Evolutionary conservation across 2,888 invertebrate genomes (phyloP).

Genomic region (Hemaris fuciformis): DNA sequence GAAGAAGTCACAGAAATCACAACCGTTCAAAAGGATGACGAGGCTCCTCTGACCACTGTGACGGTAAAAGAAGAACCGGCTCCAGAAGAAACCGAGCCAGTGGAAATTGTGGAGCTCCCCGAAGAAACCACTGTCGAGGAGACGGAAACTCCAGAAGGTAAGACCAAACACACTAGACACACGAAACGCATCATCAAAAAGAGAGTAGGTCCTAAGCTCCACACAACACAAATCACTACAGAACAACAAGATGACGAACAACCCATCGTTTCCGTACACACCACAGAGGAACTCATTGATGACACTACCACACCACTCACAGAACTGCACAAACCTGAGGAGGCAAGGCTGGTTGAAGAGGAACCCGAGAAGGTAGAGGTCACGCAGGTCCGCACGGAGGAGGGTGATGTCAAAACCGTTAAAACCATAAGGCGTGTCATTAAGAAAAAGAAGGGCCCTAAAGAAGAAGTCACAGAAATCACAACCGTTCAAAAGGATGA

Average conservation of each 20-base stretch:
- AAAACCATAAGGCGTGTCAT: conserved; percentile 63
- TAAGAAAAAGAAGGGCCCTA: conserved; percentile 62
- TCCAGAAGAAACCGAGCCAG: background rate
- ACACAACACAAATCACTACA: conserved; percentile 16
- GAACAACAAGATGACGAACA: conserved; percentile 33
- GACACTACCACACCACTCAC: conserved; percentile 29
- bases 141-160: conserved; percentile 31
- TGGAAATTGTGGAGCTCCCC: conserved; percentile 19
- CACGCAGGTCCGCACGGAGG: conserved; percentile 56
- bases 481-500: conserved; percentile 47
- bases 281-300: conserved; percentile 41
- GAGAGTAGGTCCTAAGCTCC: conserved; percentile 32
- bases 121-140: conserved; percentile 26
- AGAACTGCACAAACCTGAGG: conserved; percentile 26
- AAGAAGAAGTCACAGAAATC: conserved; percentile 56
- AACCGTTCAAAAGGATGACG: conserved; percentile 32
- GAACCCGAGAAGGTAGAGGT: conserved; percentile 45
- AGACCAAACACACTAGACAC: conserved; percentile 37
- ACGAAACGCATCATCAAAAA: conserved; percentile 32
- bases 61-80: background rate
- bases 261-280: conserved; percentile 39
- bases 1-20: conserved; percentile 31
- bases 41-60: conserved; percentile 24
- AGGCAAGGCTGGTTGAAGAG: conserved; percentile 42
- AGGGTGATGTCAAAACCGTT: conserved; percentile 47